phyloP scores from a whole-genome alignment of 1,140 invertebrate species.

The Oreohelix idahoensis region DNA sequence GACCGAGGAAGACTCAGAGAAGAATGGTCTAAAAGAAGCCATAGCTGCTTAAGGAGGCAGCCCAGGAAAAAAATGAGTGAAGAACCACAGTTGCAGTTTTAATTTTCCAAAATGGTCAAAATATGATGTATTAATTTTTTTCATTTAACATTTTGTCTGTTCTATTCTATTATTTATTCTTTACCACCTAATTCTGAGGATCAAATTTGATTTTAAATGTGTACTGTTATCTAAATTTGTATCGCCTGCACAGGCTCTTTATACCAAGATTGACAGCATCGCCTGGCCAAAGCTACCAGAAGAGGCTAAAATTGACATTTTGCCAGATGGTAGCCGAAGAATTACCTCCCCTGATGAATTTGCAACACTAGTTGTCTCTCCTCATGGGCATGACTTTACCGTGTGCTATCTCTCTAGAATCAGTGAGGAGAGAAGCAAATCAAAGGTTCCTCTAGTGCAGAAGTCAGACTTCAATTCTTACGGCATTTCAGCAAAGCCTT shows the following conservation, averaged over 20 bases:
- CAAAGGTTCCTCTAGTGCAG: conserved; percentile 16
- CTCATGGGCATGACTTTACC: conserved; percentile 62
- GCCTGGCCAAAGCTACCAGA: conserved; percentile 51
- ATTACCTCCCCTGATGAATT: conserved; percentile 58
- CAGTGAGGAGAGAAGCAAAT: conserved; percentile 46
- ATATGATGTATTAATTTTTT: too few relatives aligned
- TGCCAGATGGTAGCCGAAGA: conserved; percentile 55
- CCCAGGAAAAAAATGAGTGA: too few relatives aligned
- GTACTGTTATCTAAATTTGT: background rate
- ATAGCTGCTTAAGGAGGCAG: too few relatives aligned
- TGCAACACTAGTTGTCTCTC: conserved; percentile 57
- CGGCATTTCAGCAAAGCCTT: background rate
- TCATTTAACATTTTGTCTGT: too few relatives aligned
- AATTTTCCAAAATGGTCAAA: too few relatives aligned
- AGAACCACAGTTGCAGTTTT: too few relatives aligned
- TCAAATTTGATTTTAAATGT: background rate
- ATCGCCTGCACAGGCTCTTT: conserved; percentile 50
- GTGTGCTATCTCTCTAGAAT: conserved; percentile 59
- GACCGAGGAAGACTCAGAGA: too few relatives aligned
- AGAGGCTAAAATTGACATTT: conserved; percentile 47
- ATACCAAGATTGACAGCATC: conserved; percentile 52
- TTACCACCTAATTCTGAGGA: too few relatives aligned
- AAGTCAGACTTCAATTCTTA: conserved; percentile 1
- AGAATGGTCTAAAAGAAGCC: too few relatives aligned
- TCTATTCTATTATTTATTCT: too few relatives aligned